Base-by-base conservation (phyloP, 2,113 vertebrate species). In the Puffinus mauretanicus region DNA sequence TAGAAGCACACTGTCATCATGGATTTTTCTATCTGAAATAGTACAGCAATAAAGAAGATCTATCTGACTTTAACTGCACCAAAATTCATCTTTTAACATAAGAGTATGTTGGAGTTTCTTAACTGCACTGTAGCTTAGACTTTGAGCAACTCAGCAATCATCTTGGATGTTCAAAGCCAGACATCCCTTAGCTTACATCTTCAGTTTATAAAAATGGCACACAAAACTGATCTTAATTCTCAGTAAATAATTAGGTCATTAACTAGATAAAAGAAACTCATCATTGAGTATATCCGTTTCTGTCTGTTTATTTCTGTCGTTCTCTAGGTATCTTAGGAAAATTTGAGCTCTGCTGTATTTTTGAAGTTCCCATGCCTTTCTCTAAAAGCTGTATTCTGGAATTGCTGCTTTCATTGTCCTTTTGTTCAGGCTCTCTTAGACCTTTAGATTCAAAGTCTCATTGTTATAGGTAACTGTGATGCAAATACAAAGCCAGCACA, bases 11-110 rank as follows among this genome's bases (percentile, higher is more conserved):
- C 27, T 75, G 40, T 61, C 64, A 44, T 71, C 3, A 67, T 79
- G 34, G 47, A 81, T 75, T 81, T 95, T 88, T 81, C 75, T 81
- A 12, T 70, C 88, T 95, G 55, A 84, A 96, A 78, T 16, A 75
- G 42, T 73, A 77, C 8, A 57, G 55, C 36, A 84, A 55, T 91
- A 77, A 94, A 82, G 34, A 90, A 90, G 73, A 90, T 52, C 42
- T 46, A 46, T 80, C 27, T 78, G 21, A 78, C 44, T 84, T 82
- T 32, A 91, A 69, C 73, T 58, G 36, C 17, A 79, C 49, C 7
- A 69, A 82, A 93, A 88, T 75, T 72, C 2, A 67, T 78, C 54
- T 84, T 79, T 72, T 78, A 89, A 51, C 32, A 34, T 46, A 58
- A 57, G 12, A 71, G 21, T 27, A 22, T 36, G 38, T 40, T 11